Evolutionary conservation across 2,888 invertebrate genomes (phyloP), one percentile per base, ranked within the genome.

Genomic region (Drosophila mimica): DNA sequence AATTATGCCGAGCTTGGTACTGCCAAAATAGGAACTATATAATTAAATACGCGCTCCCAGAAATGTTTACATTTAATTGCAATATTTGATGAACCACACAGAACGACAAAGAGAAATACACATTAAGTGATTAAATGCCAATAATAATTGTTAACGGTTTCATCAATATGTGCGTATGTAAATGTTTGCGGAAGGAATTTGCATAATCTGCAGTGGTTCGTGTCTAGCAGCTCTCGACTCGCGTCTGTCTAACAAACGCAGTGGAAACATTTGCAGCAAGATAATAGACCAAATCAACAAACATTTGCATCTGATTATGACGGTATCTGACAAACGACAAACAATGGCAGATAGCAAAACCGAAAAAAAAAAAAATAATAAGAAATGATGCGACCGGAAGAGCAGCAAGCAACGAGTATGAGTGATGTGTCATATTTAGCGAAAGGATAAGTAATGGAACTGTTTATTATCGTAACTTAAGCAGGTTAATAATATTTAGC

Each of bases 181-280:
- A 88, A 90, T 88, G 64, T 83, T 86, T 86, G 89, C 90, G 88
- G 90, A 88, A 90, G 90, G 63, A 73, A 86, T 83, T 88, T 76
- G 84, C 87, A 89, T 85, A 87, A 69, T 70, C 57, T 66, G 85
- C 81, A 75, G 73, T 54, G 71, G 65, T 61, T 62, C 70, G 81
- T 68, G 70, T 30, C 79, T 74, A 20, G 31, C 15, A 52, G 49
- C 43, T 57, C 49, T 49, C 59, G 17, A 54, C 33, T 69, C 36
- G 51, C 30, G 28, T 59, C 57, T 52, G 11, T 11, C 63, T 49
- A n/a, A 15, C 28, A 58, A 34, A 53, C 52, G 7, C 15, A 20
- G n/a, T 30, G n/a, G 72, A 64, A 60, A 48, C 61, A 70, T 84
- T 56, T 71, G 80, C 78, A 77, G 69, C 54, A 54, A 68, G 67